phyloP scores from a whole-genome alignment of 2,113 vertebrate species.

The Meriones unguiculatus region DNA sequence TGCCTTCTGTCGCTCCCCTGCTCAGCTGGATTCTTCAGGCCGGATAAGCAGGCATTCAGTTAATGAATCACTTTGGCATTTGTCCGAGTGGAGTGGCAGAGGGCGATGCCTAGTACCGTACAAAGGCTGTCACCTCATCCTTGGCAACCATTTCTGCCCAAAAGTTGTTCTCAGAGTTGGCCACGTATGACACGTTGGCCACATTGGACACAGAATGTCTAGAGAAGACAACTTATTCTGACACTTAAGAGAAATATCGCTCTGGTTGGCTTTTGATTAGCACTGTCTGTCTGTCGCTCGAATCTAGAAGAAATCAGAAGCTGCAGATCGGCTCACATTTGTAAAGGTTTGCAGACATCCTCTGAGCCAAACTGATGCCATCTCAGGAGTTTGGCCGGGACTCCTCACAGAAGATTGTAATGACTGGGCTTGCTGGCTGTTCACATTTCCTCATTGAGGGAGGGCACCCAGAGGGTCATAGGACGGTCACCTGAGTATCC shows the following conservation, averaged over 20 bases:
- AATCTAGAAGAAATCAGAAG: neutral
- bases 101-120: neutral
- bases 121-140: neutral
- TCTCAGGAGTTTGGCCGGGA: neutral
- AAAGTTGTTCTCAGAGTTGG: neutral
- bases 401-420: neutral
- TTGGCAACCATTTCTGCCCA: neutral
- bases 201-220: neutral
- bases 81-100: neutral
- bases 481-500: neutral
- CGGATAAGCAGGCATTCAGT: conserved; percentile 15
- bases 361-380: neutral
- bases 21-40: conserved; percentile 44
- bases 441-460: neutral
- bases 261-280: neutral
- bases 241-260: neutral
- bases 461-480: neutral
- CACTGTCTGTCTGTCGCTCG: no score
- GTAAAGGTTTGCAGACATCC: neutral
- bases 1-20: conserved; percentile 1
- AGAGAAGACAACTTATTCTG: neutral
- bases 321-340: neutral
- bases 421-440: no score
- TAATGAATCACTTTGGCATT: conserved; percentile 53
- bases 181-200: neutral